phyloP scores from a whole-genome alignment of 2,797 vertebrate genomes.

The Linurgus olivaceus region DNA sequence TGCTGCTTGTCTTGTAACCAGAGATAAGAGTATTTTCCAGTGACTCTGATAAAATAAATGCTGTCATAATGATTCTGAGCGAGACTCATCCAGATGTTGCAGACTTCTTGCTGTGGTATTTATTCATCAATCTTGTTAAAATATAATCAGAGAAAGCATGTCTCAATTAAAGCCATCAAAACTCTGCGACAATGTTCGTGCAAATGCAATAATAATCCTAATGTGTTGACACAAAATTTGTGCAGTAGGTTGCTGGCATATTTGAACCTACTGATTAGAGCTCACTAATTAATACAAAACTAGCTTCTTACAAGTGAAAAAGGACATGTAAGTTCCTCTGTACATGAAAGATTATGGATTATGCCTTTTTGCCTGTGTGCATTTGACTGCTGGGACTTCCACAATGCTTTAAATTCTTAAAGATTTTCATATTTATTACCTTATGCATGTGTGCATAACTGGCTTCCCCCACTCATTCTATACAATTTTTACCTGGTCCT shows the following conservation, averaged over 20 bases:
- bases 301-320: background rate
- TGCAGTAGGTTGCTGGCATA: background rate
- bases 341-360: background rate
- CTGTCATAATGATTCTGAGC: background rate
- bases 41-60: slow-evolving; percentile 17
- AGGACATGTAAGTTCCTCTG: background rate
- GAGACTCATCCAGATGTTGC: slow-evolving; percentile 15
- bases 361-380: background rate
- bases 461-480: background rate
- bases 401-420: background rate
- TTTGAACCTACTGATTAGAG: background rate
- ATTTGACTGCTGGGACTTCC: background rate
- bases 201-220: slow-evolving; percentile 3
- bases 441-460: accelerated
- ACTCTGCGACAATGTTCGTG: background rate
- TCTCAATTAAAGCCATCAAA: slow-evolving; percentile 37
- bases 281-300: background rate
- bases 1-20: slow-evolving; percentile 8
- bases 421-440: background rate
- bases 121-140: slow-evolving; percentile 50
- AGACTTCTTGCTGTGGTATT: slow-evolving; percentile 23
- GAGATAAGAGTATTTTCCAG: slow-evolving; percentile 36
- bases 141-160: slow-evolving; percentile 23
- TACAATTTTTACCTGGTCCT: background rate
- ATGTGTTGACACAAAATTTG: background rate